Evolutionary conservation across 2,797 vertebrate species (phyloP).

Genomic region (Sebastes oblongus): DNA sequence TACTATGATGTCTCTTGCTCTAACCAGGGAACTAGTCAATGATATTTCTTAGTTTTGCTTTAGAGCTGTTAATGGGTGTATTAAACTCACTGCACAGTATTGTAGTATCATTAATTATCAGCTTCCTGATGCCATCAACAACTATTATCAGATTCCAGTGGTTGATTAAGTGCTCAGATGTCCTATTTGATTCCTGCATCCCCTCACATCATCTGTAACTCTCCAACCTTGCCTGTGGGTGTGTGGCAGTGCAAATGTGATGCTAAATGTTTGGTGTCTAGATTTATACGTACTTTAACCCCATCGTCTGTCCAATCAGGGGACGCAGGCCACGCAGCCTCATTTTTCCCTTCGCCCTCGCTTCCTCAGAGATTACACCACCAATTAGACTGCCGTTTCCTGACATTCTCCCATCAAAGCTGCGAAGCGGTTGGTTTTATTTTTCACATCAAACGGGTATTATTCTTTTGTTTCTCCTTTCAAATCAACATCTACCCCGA

Average conservation of each 20-base stretch:
- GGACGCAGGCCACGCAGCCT: constrained; percentile 5
- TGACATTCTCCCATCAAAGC: constrained; percentile 80
- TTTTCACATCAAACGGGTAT: constrained; percentile 78
- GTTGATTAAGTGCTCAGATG: neutral
- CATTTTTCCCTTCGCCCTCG: constrained; percentile 22
- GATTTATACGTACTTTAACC: constrained; percentile 5
- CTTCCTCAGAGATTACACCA: constrained; percentile 72
- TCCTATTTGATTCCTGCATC: neutral
- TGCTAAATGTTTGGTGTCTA: constrained; percentile 25
- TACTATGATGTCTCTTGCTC: neutral
- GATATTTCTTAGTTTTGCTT: constrained; percentile 7
- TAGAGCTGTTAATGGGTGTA: neutral
- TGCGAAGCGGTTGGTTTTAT: constrained; percentile 73
- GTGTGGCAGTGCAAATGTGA: neutral
- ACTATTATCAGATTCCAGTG: neutral
- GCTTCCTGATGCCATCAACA: neutral
- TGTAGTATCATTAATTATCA: neutral
- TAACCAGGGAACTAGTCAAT: constrained; percentile 13
- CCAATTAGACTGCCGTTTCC: constrained; percentile 78
- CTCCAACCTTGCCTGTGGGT: neutral
- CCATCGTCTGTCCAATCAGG: constrained; percentile 33
- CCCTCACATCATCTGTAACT: neutral
- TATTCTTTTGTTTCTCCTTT: constrained; percentile 78
- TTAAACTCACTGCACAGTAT: neutral
- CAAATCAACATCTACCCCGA: constrained; percentile 80